Base-by-base conservation (phyloP, 1,140 invertebrate genomes). In the Eciton burchellii region DNA sequence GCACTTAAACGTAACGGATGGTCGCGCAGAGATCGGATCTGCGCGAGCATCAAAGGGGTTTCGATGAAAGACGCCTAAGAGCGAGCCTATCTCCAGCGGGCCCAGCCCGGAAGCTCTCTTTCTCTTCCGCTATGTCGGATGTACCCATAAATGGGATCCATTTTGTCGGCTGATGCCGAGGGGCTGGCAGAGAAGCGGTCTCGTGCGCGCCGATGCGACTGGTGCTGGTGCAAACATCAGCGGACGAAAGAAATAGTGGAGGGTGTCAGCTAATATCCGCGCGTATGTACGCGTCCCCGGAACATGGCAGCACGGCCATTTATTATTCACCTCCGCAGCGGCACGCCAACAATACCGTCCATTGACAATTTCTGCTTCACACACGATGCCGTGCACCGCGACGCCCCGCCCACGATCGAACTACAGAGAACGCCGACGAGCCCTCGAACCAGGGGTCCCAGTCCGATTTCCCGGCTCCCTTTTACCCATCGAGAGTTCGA, bases 331-430 rank as follows among this genome's bases (percentile, higher is more conserved):
- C 84, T 89, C 83, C 88, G 82, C 87, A 81, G 47, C 84, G 65
- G 24, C 57, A 57, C 49, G 45, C 87, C 70, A 86, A 93, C 92
- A 92, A 93, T 93, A 88, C 88, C 82, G 29, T 85, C 86, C 92
- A 93, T 93, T 93, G 92, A 93, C 92, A 93, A 93, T 93, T 92
- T 85, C 73, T 91, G 86, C 91, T 92, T 92, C 85, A 94, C 90
- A 93, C 91, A 92, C 92, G 90, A 90, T 85, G 90, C 88, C 92
- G 92, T 90, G 90, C 88, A 90, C 90, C 89, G 83, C 91, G 90
- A 93, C 88, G 91, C 92, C 87, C 92, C 93, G 92, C 93, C 93
- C 92, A 93, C 92, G 87, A 92, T 92, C 89, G 70, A 85, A 92
- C 91, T 91, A 94, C 91, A 93, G 82, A 93, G 87, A 84, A 85